phyloP scores from a whole-genome alignment of 1,140 invertebrate species.

The Oreohelix idahoensis region DNA sequence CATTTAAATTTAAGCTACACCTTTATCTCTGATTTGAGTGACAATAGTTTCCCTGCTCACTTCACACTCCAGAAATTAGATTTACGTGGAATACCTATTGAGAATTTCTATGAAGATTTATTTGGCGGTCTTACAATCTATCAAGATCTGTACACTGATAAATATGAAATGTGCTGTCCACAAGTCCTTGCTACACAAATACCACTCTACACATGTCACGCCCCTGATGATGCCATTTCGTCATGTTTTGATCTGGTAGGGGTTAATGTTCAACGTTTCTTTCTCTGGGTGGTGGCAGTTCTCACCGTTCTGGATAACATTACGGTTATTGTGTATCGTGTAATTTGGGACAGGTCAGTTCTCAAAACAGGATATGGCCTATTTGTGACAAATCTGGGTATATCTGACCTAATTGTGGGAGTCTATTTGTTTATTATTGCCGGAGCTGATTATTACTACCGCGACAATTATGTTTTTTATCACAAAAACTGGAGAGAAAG shows the following conservation, averaged over 20 bases:
- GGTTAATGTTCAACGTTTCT: slow-evolving; percentile 27
- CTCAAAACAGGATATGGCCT: slow-evolving; percentile 34
- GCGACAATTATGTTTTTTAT: slow-evolving; percentile 55
- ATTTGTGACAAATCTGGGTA: slow-evolving; percentile 56
- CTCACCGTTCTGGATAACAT: slow-evolving; percentile 50
- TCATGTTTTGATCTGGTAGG: slow-evolving; percentile 53
- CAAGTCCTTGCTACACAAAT: slow-evolving; percentile 36
- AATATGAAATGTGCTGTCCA: slow-evolving; percentile 55
- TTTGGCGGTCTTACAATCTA: not conserved
- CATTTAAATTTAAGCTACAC: not conserved
- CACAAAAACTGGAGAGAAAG: slow-evolving; percentile 56
- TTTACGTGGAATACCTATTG: not conserved
- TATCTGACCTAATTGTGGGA: slow-evolving; percentile 67
- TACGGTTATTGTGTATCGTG: slow-evolving; percentile 46
- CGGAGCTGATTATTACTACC: slow-evolving; percentile 52
- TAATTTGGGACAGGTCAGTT: slow-evolving; percentile 27
- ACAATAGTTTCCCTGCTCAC: not conserved
- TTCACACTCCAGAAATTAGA: not conserved
- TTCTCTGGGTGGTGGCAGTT: slow-evolving; percentile 49
- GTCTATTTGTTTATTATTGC: slow-evolving; percentile 64
- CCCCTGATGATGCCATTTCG: slow-evolving; percentile 49
- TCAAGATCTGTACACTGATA: slow-evolving; percentile 40
- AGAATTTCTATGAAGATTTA: not conserved
- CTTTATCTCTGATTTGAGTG: not conserved
- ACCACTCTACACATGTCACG: slow-evolving; percentile 44